Conservation (phyloP, 2,113 vertebrate genomes). For the Halcyon senegalensis region DNA sequence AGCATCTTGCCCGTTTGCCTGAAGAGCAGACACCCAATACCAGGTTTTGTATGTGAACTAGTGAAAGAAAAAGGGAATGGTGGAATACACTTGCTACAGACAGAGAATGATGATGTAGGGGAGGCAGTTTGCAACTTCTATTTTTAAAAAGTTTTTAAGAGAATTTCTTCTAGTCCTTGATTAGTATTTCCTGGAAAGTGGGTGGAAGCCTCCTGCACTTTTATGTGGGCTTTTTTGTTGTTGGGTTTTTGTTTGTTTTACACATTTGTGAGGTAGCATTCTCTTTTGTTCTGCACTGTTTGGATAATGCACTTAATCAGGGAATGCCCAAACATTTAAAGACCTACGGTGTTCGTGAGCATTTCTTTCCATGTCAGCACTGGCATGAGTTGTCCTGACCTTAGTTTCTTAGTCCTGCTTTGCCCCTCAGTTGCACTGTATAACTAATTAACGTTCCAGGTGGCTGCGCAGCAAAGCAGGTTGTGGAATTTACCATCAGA, state of each 20-base stretch:
- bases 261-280: background rate
- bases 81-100: background rate
- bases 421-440: background rate
- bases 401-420: slow-evolving; percentile 6
- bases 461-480: slow-evolving; percentile 41
- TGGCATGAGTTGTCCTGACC: background rate
- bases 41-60: background rate
- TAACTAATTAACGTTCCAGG: slow-evolving; percentile 52
- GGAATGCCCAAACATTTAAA: background rate
- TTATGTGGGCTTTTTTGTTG: too few species aligned
- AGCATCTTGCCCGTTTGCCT: background rate
- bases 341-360: background rate
- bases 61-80: background rate
- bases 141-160: background rate
- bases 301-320: background rate
- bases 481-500: slow-evolving; percentile 66
- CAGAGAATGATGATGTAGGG: background rate
- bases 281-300: background rate
- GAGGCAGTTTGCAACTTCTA: background rate
- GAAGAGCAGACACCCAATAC: background rate
- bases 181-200: background rate
- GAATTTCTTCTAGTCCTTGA: background rate
- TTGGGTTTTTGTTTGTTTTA: background rate
- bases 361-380: background rate
- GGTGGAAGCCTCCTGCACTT: background rate